Evolutionary conservation across 2,888 invertebrate genomes (phyloP).

Genomic region (Synanthedon andrenaeformis): DNA sequence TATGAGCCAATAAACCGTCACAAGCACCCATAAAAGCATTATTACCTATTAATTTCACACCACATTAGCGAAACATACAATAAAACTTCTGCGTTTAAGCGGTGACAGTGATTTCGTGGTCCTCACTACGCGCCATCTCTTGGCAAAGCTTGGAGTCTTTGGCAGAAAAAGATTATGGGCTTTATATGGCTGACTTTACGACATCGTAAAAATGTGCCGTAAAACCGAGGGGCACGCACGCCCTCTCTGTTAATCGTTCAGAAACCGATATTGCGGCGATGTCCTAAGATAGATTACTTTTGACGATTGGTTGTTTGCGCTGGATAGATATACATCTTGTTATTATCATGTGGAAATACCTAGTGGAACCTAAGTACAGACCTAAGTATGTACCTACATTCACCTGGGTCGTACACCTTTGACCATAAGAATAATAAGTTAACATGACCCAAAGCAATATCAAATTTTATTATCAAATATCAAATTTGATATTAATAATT

Average conservation of each 20-base stretch:
- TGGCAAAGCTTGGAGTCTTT: conserved; percentile 28
- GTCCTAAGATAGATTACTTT: conserved; percentile 66
- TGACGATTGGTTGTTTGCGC: conserved; percentile 54
- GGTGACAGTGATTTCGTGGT: conserved; percentile 59
- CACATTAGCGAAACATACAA: conserved; percentile 69
- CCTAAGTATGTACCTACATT: too few relatives aligned
- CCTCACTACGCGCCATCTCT: conserved; percentile 62
- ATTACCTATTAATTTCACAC: conserved; percentile 71
- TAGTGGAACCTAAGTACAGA: too few relatives aligned
- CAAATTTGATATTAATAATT: too few relatives aligned
- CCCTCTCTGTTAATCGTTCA: conserved; percentile 70
- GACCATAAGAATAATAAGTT: too few relatives aligned
- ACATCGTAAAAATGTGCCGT: conserved; percentile 66
- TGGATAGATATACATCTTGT: too few relatives aligned
- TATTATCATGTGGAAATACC: too few relatives aligned
- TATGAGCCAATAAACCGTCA: conserved; percentile 60
- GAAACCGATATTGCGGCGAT: conserved; percentile 68
- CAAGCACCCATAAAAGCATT: conserved; percentile 66
- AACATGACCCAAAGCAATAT: too few relatives aligned
- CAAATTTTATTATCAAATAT: too few relatives aligned
- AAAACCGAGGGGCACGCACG: conserved; percentile 68
- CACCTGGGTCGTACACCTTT: too few relatives aligned
- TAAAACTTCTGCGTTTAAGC: conserved; percentile 63
- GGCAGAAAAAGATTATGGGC: conserved; percentile 64
- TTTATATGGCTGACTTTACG: conserved; percentile 64